Percentiles rank a stretch among this genome's conserved stretches.
Evolutionary conservation across 2,113 vertebrate species (phyloP).

Genomic region (Rhineura floridana): DNA sequence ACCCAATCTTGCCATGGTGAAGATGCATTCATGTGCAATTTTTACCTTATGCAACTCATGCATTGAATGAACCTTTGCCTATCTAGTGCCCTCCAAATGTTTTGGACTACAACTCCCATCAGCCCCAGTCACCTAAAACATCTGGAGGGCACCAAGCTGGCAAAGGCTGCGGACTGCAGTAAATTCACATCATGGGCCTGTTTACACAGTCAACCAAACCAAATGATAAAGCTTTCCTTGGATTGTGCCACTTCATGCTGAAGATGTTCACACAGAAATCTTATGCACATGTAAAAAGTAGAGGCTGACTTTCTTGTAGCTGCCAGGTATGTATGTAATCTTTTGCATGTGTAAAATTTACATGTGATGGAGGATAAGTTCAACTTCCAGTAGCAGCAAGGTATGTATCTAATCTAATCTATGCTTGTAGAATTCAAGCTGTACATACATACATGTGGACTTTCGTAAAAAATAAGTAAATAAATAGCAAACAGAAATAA

Average conservation of each 20-base stretch:
- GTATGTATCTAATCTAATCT: neutral
- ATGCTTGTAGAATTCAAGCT: neutral
- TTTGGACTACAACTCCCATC: too few species aligned
- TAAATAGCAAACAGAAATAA: constrained; percentile 70
- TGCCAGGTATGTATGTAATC: too few species aligned
- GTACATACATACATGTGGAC: neutral
- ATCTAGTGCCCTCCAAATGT: too few species aligned
- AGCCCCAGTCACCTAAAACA: too few species aligned
- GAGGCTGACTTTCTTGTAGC: too few species aligned
- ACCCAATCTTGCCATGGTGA: neutral
- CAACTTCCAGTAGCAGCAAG: neutral
- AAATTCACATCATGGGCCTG: neutral
- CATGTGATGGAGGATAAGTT: neutral
- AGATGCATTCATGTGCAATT: neutral
- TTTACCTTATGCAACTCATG: neutral
- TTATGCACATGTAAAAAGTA: neutral
- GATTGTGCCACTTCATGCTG: neutral
- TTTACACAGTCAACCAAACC: neutral
- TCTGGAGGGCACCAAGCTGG: too few species aligned
- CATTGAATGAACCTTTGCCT: too few species aligned
- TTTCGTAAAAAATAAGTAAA: neutral
- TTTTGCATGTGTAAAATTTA: neutral
- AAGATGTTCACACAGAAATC: neutral
- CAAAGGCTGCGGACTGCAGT: neutral
- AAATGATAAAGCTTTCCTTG: neutral